phyloP scores from a whole-genome alignment of 2,888 invertebrate genomes.

The Macrosiphum euphorbiae region DNA sequence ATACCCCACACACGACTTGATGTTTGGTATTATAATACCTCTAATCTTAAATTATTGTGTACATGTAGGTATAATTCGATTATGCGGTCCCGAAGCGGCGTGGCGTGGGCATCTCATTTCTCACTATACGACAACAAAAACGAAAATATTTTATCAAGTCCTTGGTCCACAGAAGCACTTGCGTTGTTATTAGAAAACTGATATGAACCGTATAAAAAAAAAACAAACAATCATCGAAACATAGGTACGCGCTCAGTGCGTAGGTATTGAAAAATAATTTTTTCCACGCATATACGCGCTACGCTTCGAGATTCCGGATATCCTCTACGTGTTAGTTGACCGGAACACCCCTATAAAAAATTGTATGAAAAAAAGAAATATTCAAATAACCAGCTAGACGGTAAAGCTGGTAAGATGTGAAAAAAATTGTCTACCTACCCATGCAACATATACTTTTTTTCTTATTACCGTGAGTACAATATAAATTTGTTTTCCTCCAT shows the following conservation, averaged over 20 bases:
- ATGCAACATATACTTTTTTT: neutral
- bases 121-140: neutral
- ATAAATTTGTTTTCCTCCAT: neutral
- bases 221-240: neutral
- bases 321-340: conserved; percentile 51
- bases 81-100: neutral
- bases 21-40: conserved; percentile 16
- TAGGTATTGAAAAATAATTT: conserved; percentile 31
- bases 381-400: neutral
- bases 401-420: neutral
- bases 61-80: conserved; percentile 39
- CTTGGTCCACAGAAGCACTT: neutral
- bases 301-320: conserved; percentile 59
- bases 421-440: neutral
- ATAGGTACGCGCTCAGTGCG: neutral
- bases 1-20: conserved; percentile 24
- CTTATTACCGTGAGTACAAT: neutral
- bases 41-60: conserved; percentile 44
- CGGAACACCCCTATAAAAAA: conserved; percentile 50
- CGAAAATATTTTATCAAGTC: neutral
- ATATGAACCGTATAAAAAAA: neutral
- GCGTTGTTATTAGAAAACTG: neutral
- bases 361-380: conserved; percentile 1
- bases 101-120: conserved; percentile 6
- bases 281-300: conserved; percentile 13